phyloP scores from a whole-genome alignment of 2,113 vertebrate genomes.

The Cariama cristata region DNA sequence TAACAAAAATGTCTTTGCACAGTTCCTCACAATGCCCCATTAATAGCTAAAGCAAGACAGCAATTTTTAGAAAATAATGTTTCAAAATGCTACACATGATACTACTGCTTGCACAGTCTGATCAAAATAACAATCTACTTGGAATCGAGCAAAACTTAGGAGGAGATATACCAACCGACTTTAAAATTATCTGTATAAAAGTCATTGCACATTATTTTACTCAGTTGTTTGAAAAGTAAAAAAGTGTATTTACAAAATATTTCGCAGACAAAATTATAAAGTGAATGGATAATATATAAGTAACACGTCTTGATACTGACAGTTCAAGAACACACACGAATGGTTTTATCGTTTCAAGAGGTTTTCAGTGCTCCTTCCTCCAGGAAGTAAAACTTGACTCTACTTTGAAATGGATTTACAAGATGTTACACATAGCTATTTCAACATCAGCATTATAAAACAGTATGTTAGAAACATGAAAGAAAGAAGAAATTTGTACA shows the following conservation, averaged over 20 bases:
- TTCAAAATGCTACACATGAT: slow-evolving; percentile 84
- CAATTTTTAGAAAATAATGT: slow-evolving; percentile 81
- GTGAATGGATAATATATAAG: slow-evolving; percentile 75
- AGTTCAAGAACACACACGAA: slow-evolving; percentile 78
- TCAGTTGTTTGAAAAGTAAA: slow-evolving; percentile 89
- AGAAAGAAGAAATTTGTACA: slow-evolving; percentile 78
- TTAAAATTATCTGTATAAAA: slow-evolving; percentile 87
- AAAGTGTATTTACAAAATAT: slow-evolving; percentile 90
- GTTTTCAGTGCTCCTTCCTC: slow-evolving; percentile 80
- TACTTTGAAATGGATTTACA: slow-evolving; percentile 82
- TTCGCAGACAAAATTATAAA: slow-evolving; percentile 86
- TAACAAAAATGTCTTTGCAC: slow-evolving; percentile 87
- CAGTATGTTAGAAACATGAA: slow-evolving; percentile 79
- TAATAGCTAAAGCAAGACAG: slow-evolving; percentile 85
- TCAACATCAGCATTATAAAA: slow-evolving; percentile 81
- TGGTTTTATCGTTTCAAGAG: slow-evolving; percentile 69
- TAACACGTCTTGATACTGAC: slow-evolving; percentile 79
- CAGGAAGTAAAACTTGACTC: slow-evolving; percentile 76
- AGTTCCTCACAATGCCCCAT: slow-evolving; percentile 84
- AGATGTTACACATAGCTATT: slow-evolving; percentile 78
- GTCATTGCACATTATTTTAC: slow-evolving; percentile 88
- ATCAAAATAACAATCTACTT: slow-evolving; percentile 83
- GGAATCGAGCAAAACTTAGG: slow-evolving; percentile 81
- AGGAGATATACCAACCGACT: slow-evolving; percentile 82
- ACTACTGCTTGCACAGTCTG: slow-evolving; percentile 84